Base-by-base conservation (phyloP, 1,140 invertebrate species). In the Neodiprion lecontei region DNA sequence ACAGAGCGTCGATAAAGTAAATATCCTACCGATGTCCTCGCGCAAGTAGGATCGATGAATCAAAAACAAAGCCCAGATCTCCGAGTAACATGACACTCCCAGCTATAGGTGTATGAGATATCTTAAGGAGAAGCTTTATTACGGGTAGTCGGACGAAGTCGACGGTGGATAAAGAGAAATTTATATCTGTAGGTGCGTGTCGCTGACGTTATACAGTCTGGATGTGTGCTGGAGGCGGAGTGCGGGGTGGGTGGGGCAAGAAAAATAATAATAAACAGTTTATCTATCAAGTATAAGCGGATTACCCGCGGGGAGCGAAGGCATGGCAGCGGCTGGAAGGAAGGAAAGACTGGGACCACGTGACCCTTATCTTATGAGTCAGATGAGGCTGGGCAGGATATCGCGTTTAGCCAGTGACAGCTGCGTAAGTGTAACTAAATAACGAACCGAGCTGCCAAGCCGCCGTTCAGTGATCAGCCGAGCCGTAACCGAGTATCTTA, bases 241-340 rank as follows among this genome's bases (percentile, higher is more conserved):
- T 11, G 61, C 40, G 69, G 49, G 23, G 67, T 14, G 48, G 49
- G 50, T 68, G 72, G 77, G 71, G 49, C 14, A 73, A 28, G 53
- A 69, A 75, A 75, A 81, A 79, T 80, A 83, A 83, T 83, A 82
- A 83, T 82, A 83, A 83, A 83, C 83, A 80, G 82, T 82, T 84
- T 83, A 84, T 83, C 81, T 77, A 74, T 78, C 75, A 76, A 76
- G 79, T 65, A n/a, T 78, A 79, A 82, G 79, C 79, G 81, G 82
- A 84, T 84, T 84, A 83, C 78, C 79, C 75, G 65, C 53, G 72
- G 67, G 71, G 53, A 17, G 11, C 8, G 53, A 61, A 61, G 28
- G 28, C 28, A 40, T 3, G 28, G 28, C 28, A 40, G 28, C 11
- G 53, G 53, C 53, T 61, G 53, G 11, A 12, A 17, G 53, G 4